Percentiles rank a stretch among this genome's conserved stretches.
Evolutionary conservation across 2,113 vertebrate genomes (phyloP).

Genomic region (Antigone vipio): DNA sequence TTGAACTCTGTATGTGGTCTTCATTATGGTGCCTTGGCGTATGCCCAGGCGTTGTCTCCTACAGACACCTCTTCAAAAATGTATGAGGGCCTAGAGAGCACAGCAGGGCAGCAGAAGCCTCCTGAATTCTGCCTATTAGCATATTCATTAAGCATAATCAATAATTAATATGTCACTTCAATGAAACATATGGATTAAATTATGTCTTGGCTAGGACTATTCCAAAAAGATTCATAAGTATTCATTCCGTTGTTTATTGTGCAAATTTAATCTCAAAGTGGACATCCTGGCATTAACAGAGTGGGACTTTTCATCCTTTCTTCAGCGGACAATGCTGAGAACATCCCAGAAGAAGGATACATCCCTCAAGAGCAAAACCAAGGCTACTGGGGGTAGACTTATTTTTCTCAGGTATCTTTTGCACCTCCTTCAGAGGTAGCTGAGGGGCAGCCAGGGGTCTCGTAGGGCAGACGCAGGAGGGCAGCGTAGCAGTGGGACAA

Average conservation of each 20-base stretch:
- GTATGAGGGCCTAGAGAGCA: conserved; percentile 63
- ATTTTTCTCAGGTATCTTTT: neutral
- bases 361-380: neutral
- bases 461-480: rapidly evolving
- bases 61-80: conserved; percentile 66
- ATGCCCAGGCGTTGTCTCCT: conserved; percentile 46
- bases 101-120: conserved; percentile 57
- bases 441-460: neutral
- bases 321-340: neutral
- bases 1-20: conserved; percentile 58
- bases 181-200: conserved; percentile 57
- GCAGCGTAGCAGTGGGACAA: rapidly evolving
- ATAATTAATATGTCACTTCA: conserved; percentile 74
- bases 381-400: neutral
- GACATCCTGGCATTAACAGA: neutral
- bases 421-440: no score
- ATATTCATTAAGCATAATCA: conserved; percentile 77
- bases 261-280: conserved; percentile 21
- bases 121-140: conserved; percentile 63
- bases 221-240: neutral
- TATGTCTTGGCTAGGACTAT: conserved; percentile 29
- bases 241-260: neutral
- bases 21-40: conserved; percentile 32
- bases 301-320: neutral
- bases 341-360: neutral